These are phyloP conservation scores for Corella eumyota DNA, from an alignment of 23 tunicate species.

Conservation along the genomic window DNA sequence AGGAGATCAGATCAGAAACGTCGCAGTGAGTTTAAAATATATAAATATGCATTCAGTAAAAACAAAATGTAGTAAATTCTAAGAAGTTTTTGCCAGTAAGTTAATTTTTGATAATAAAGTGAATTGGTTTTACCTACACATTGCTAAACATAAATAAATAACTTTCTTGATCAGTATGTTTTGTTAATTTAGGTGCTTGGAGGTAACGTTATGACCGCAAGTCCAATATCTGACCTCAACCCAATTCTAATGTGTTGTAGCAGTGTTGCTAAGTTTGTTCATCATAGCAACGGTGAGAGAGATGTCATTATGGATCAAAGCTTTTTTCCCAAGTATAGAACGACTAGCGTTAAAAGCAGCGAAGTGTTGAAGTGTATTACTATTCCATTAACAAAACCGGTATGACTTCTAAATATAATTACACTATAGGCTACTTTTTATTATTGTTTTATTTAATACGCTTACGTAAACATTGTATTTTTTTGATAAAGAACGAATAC, in stretches of 20 bases:
- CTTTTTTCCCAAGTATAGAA: constrained; percentile 87
- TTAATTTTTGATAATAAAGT: too few relatives aligned
- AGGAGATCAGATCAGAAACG: constrained; percentile 90
- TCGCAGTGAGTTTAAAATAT: constrained; percentile 37
- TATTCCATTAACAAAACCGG: constrained; percentile 43
- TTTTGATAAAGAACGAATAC: constrained; percentile 42
- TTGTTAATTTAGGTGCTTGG: constrained; percentile 38
- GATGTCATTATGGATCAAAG: constrained; percentile 51
- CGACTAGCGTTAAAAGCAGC: constrained; percentile 29
- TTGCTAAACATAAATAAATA: too few relatives aligned
- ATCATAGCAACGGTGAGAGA: constrained; percentile 28
- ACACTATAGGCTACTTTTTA: too few relatives aligned
- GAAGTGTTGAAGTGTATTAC: constrained; percentile 30
- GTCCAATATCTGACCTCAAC: constrained; percentile 96
- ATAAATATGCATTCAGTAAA: not conserved
- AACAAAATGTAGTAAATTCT: not conserved
- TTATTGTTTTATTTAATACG: too few relatives aligned
- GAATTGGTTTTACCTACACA: too few relatives aligned
- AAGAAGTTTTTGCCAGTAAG: not conserved
- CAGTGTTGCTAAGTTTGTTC: constrained; percentile 23
- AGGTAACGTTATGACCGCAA: constrained; percentile 91
- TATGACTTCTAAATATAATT: not conserved
- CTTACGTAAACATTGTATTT: too few relatives aligned
- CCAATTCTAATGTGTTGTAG: constrained; percentile 79
- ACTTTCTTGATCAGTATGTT: too few relatives aligned